Base-by-base conservation (phyloP, 2,113 vertebrate genomes). In the Chiloscyllium plagiosum region DNA sequence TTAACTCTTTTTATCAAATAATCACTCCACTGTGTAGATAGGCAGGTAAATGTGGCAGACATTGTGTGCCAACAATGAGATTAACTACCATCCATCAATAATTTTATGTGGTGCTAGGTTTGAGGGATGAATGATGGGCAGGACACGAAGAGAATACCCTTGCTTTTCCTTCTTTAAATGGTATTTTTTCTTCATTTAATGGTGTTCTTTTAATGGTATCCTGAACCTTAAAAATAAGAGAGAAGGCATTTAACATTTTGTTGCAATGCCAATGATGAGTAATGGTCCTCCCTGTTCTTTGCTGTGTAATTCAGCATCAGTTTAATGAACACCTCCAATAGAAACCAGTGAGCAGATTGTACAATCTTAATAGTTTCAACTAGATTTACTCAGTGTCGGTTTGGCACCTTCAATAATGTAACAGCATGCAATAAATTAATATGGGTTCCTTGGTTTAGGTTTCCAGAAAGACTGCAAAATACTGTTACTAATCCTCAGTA, bases 401-500 rank as follows among this genome's bases (percentile, higher is more conserved):
- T 72, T 95, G 94, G 94, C 68, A 95, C 47, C 24, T 52, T 76
- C 26, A 47, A 72, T 47, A 72, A 95, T 95, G 94, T 95, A 29
- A 76, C 42, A 72, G 68, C 47, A 52, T 95, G 47, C 26, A 50
- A 72, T 95, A 52, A 70, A 72, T 72, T 95, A 95, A 95, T 72
- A 72, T 33, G 37, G 42, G 50, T 95, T 42, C 94, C 69, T 52
- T 95, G 42, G 61, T 33, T 52, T 47, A 52, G 69, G 69, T 72
- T 22, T 33, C 12, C 47, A 72, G 42, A 72, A 50, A 72, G 24
- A 10, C 69, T 29, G 94, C 3, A 95, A 52, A 50, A 72, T 72
- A 95, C 42, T 52, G 68, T 13, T 42, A 72, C 94, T 95, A 72
- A 95, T 95, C 37, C 94, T 72, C 94, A 95, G 94, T 76, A 33